Base-by-base conservation (phyloP, 2,797 vertebrate genomes). In the Tinamus major region DNA sequence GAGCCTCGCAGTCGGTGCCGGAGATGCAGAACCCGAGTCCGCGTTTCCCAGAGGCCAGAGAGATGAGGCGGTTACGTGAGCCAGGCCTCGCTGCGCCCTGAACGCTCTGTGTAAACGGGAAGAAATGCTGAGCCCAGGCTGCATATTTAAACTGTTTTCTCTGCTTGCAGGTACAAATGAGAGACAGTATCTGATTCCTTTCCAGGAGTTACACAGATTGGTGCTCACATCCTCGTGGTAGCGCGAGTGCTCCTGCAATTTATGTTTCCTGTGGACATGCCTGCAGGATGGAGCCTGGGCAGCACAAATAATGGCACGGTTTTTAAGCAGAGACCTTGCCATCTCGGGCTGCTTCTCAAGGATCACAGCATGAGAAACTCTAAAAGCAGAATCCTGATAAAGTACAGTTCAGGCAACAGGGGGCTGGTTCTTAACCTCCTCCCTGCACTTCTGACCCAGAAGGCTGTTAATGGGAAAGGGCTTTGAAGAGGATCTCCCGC, bases 401-500 rank as follows among this genome's bases (percentile, higher is more conserved):
- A 82, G 49, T 39, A 8, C 51, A 69, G 81, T 27, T 68, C 81
- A 80, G 77, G 33, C 85, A 72, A 37, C 24, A 41, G 75, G 67
- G 79, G 82, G 68, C 26, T 93, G 27, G 51, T 70, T 93, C 85
- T 94, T 92, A 53, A 71, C 62, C 27, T 90, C 55, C 58, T 92
- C 64, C 78, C 70, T 58, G 67, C 48, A 91, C 64, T 80, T 48
- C 59, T 94, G 94, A 62, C 55, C 82, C 85, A 70, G 64, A 92
- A 74, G 68, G 51, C 5, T 41, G 31, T 84, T 86, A 76, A 79
- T 64, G 62, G 68, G 37, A 86, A 37, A 87, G 39, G 80, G 53
- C 51, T 92, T 70, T 87, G 82, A 85, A 94, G 74, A 78, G 79
- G 42, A 65, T 88, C 84, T 85, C 93, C 81, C 75, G 81, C 82